Base-by-base conservation (phyloP, 1,140 invertebrate genomes). In the Calliphora vicina region DNA sequence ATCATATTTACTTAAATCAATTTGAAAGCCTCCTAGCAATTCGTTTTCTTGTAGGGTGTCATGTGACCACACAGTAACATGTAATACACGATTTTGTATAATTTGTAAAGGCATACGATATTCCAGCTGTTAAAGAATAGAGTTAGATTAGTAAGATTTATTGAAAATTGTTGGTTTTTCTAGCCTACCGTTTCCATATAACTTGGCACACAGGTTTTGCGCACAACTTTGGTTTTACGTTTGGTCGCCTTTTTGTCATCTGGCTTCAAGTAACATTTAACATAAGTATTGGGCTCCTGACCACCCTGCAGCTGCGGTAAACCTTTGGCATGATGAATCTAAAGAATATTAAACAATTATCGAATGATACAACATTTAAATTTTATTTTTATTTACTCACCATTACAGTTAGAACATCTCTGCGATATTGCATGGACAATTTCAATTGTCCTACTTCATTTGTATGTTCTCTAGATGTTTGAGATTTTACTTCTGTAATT, bases 21-120 rank as follows among this genome's bases (percentile, higher is more conserved):
- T 93, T 84, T 95, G 93, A 80, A 97, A 95, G 27, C 97, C 97
- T 35, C 98, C 98, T 0, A 99, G 92, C 91, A 98, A 97, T 91
- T 97, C 96, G 91, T 99, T 99, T 91, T 98, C 97, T 89, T 97
- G 97, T n/a, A 99, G 91, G 15, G 96, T 94, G 91, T 98, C 97
- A 88, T 98, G 96, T 89, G 97, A 96, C 97, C 97, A 99, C 17
- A 99, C 95, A 0, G 97, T 98, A 0, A 98, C 97, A 91, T 98
- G 96, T 17, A 99, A 91, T 6, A 92, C 94, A 80, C 95, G 93
- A 81, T 93, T 91, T 85, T 94, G 93, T 2, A 99, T 93, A 43
- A 96, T 93, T 80, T 98, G 96, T 67, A 97, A 87, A 1, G 96
- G 94, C 91, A 98, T 94, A 85, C 96, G 93, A 88, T 98, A 99